Conservation (phyloP, 1,140 invertebrate species). For the Wasmannia auropunctata region DNA sequence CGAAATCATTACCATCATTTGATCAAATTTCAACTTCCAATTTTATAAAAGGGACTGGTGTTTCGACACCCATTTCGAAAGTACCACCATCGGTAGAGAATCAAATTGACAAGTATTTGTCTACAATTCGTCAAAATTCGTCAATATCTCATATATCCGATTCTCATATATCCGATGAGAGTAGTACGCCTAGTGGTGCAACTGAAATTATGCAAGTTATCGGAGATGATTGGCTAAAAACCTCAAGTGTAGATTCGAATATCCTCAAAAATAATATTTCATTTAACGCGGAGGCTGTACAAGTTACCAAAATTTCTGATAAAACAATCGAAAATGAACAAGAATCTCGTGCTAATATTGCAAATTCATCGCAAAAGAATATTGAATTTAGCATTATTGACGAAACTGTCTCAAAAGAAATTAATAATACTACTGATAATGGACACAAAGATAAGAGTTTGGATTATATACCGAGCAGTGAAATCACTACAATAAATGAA, state of each 20-base stretch:
- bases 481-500: background rate
- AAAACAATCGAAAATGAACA: background rate
- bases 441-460: background rate
- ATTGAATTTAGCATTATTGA: background rate
- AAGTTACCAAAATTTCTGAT: background rate
- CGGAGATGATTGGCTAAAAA: background rate
- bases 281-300: background rate
- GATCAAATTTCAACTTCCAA: background rate
- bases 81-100: background rate
- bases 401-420: background rate
- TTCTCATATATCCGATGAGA: background rate
- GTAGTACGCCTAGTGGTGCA: background rate
- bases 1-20: background rate
- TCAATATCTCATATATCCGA: too few species aligned
- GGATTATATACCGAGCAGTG: background rate
- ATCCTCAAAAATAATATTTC: background rate
- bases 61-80: background rate
- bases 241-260: background rate
- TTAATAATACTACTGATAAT: background rate
- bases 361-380: background rate
- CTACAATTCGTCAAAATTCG: background rate
- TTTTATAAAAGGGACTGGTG: background rate
- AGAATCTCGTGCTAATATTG: background rate
- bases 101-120: background rate
- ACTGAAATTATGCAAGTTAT: background rate